phyloP scores from a whole-genome alignment of 2,888 invertebrate species.

The Caprella mutica region DNA sequence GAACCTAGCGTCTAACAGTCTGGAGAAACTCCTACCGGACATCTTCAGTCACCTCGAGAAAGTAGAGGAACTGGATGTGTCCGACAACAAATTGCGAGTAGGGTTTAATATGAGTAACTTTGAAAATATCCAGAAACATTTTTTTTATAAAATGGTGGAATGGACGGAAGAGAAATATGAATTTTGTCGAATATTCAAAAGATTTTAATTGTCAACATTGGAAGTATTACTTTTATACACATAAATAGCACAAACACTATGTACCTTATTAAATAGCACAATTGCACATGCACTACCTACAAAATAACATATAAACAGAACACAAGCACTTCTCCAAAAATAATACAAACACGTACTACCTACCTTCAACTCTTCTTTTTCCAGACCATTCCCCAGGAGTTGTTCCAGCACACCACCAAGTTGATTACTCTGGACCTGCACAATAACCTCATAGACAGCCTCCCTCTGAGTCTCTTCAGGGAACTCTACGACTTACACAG shows the following conservation, averaged over 20 bases:
- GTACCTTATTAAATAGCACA: no score
- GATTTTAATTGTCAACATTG: no score
- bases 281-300: no score
- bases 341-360: background rate
- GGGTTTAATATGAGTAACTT: no score
- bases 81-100: slow-evolving; percentile 26
- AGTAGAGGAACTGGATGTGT: slow-evolving; percentile 46
- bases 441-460: slow-evolving; percentile 39
- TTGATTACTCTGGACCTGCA: slow-evolving; percentile 38
- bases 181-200: no score
- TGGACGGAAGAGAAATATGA: no score
- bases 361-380: background rate
- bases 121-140: no score
- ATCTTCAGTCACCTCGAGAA: slow-evolving; percentile 47
- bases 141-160: no score
- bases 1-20: slow-evolving; percentile 40
- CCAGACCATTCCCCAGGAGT: slow-evolving; percentile 37
- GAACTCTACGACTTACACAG: background rate
- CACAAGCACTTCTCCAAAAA: no score
- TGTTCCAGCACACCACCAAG: slow-evolving; percentile 38
- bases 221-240: no score
- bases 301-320: no score
- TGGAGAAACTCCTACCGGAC: slow-evolving; percentile 9
- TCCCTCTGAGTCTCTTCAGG: slow-evolving; percentile 5
- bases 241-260: no score